Percentiles rank a stretch among this genome's conserved stretches.
Conservation (phyloP, 2,113 vertebrate genomes). For the Ploceus nigricollis region DNA sequence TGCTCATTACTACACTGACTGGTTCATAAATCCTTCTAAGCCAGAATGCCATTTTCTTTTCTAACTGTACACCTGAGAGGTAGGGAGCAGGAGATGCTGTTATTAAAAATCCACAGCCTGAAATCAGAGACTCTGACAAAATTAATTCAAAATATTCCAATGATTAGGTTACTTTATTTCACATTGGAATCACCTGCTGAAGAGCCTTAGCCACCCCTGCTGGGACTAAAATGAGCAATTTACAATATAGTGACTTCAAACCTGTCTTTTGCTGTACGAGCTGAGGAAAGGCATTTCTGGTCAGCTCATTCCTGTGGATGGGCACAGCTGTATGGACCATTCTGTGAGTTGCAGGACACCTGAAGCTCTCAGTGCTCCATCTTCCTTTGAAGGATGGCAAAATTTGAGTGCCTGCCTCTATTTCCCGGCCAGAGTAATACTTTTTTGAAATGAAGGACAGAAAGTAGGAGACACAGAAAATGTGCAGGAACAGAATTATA, state of each 20-base stretch:
- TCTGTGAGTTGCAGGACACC: not conserved
- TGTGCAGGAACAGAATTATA: not conserved
- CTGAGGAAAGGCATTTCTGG: not conserved
- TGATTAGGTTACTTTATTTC: not conserved
- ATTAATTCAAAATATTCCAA: not conserved
- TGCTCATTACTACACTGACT: not conserved
- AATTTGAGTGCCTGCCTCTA: not conserved
- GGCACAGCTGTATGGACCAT: rapidly evolving
- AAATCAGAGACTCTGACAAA: not conserved
- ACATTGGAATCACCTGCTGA: not conserved
- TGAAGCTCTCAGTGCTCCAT: not conserved
- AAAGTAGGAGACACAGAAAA: not conserved
- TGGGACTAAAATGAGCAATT: not conserved
- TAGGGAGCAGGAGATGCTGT: not conserved
- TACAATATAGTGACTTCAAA: not conserved
- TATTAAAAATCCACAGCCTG: not conserved
- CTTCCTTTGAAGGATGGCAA: not conserved
- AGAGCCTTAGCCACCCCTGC: not conserved
- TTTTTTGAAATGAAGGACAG: not conserved
- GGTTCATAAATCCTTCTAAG: not conserved
- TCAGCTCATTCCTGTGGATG: not conserved
- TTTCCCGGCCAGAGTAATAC: not conserved
- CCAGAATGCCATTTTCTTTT: not conserved
- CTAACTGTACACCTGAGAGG: not conserved
- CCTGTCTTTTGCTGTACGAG: not conserved